phyloP scores from a whole-genome alignment of 2,113 vertebrate genomes.

The Cyprinodon brontotheroides region DNA sequence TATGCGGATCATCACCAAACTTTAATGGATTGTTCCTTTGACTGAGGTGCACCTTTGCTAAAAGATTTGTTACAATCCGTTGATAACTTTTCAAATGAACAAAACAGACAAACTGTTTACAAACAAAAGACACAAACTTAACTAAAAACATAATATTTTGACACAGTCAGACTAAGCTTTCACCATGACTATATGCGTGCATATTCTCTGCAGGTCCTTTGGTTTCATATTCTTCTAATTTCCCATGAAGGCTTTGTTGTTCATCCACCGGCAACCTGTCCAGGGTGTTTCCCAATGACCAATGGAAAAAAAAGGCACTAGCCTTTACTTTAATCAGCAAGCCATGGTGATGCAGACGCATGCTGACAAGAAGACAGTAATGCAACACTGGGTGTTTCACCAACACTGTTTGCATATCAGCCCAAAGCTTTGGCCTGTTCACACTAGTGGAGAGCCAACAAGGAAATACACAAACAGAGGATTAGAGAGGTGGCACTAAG shows the following conservation, averaged over 20 bases:
- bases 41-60: too few relatives aligned
- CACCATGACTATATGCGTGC: too few relatives aligned
- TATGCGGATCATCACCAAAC: too few relatives aligned
- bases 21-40: too few relatives aligned
- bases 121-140: not conserved
- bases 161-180: not conserved
- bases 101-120: not conserved
- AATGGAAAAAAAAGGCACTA: not conserved
- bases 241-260: too few relatives aligned
- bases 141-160: not conserved
- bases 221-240: too few relatives aligned
- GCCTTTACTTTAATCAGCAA: not conserved
- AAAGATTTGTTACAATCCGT: too few relatives aligned
- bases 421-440: constrained; percentile 43
- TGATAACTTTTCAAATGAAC: not conserved
- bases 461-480: constrained; percentile 69
- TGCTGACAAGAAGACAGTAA: constrained; percentile 33
- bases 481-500: constrained; percentile 58
- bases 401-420: constrained; percentile 61
- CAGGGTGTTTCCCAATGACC: too few relatives aligned
- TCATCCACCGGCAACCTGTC: too few relatives aligned
- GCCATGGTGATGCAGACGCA: constrained; percentile 61
- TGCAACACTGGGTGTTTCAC: constrained; percentile 49
- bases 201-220: too few relatives aligned
- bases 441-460: constrained; percentile 62